Base-by-base conservation (phyloP, 1,140 invertebrate genomes). In the Dendrolimus punctatus region DNA sequence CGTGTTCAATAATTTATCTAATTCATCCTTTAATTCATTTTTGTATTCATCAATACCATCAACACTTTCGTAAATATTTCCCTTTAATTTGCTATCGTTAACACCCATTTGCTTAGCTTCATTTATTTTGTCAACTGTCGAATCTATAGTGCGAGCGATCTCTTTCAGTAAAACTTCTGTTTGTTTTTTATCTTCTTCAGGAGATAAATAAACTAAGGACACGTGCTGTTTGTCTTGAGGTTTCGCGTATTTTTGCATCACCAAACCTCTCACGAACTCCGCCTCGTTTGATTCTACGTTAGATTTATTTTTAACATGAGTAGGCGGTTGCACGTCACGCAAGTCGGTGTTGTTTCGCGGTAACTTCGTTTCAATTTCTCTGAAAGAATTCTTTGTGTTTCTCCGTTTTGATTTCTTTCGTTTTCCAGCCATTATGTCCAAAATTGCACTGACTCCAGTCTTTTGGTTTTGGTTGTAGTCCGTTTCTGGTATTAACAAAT, bases 201-300 rank as follows among this genome's bases (percentile, higher is more conserved):
- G 73, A 23, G 23, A 67, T 5, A 81, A 76, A 72, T 82, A 83
- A 4, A 82, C 74, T 4, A 76, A 47, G 7, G 82, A 85, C 78
- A 85, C 81, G 73, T 83, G 81, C 61, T 75, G 55, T 6, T 64
- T 56, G 60, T 71, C 68, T 62, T 23, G 23, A 23, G 57, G 44
- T 54, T 60, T 74, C 42, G 76, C 67, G 70, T 83, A 85, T 71
- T 85, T 85, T 51, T 83, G 75, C 65, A 81, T 63, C 45, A 85
- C 80, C 39, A 83, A 64, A 42, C 76, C 72, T 60, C 73, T 81
- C 8, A 81, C 78, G 60, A 73, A 83, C 53, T 82, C 76, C 23
- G 80, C 72, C 8, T 41, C 38, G 45, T 64, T 64, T 65, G 73
- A 72, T 66, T 64, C 57, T 39, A 60, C 51, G 51, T 68, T 62